Conservation (phyloP, 2,113 vertebrate genomes). For the Tautogolabrus adspersus region DNA sequence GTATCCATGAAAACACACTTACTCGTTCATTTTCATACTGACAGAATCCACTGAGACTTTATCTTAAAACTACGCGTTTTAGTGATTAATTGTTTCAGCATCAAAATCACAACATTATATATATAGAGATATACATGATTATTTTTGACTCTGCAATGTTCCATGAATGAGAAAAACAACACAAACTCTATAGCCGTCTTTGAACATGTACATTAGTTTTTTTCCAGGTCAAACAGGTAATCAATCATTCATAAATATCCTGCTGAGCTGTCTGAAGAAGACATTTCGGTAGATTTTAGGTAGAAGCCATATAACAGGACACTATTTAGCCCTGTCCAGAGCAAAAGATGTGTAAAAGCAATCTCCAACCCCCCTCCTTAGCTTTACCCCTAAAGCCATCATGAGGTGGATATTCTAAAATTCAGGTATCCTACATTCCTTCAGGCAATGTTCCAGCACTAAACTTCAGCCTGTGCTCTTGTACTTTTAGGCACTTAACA, state of each 20-base stretch:
- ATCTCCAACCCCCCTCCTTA: not conserved
- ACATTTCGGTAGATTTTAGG: not conserved
- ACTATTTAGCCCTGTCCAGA: constrained; percentile 1
- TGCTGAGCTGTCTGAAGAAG: not conserved
- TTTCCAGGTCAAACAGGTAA: not conserved
- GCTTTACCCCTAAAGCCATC: constrained; percentile 14
- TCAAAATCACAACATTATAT: not conserved
- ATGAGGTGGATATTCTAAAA: constrained; percentile 14
- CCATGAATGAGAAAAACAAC: not conserved
- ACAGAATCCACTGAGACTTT: not conserved
- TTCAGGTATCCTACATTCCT: constrained; percentile 18
- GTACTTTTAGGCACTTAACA: constrained; percentile 28
- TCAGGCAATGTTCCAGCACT: constrained; percentile 36
- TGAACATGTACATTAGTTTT: not conserved
- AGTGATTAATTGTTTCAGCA: not conserved
- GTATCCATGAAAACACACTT: not conserved
- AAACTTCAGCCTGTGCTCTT: constrained; percentile 28
- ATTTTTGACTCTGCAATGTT: not conserved
- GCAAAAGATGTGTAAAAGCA: constrained; percentile 3
- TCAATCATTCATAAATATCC: constrained; percentile 13
- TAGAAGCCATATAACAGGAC: not conserved
- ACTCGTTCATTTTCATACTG: not conserved
- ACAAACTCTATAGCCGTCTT: not conserved
- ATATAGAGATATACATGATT: not conserved
- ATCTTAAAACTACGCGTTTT: not conserved